Conservation (phyloP, 2,113 vertebrate species). For the Amazona vittata region DNA sequence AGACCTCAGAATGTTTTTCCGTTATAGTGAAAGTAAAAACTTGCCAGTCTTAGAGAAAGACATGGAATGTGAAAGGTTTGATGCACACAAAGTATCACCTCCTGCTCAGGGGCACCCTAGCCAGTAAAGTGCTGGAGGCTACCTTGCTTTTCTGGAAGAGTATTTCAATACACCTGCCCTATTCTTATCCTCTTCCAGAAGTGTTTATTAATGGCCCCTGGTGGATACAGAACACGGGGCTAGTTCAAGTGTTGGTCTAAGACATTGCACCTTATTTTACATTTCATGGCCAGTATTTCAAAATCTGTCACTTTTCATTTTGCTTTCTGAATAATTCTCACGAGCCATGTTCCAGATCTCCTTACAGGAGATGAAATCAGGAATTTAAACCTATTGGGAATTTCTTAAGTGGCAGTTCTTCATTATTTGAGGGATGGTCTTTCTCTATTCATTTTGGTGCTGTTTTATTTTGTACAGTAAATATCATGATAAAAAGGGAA, state of each 20-base stretch:
- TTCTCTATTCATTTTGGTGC: neutral
- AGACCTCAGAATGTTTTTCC: neutral
- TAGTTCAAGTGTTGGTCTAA: rapidly evolving
- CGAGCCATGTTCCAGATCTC: neutral
- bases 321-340: neutral
- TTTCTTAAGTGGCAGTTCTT: neutral
- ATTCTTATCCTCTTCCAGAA: neutral
- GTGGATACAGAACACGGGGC: neutral
- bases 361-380: neutral
- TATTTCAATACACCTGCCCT: neutral
- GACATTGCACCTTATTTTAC: neutral
- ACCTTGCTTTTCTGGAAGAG: neutral
- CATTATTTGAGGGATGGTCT: neutral
- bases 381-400: neutral
- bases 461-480: neutral
- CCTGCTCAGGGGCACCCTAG: neutral
- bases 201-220: neutral
- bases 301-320: neutral
- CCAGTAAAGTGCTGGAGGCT: neutral
- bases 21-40: neutral
- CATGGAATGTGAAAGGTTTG: neutral
- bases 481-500: neutral
- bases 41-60: neutral
- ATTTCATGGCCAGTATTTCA: neutral
- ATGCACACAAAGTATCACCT: neutral